These are phyloP conservation scores for Tenthredo amoena DNA, from an alignment of 2,888 invertebrate genomes.

Conservation along the genomic window DNA sequence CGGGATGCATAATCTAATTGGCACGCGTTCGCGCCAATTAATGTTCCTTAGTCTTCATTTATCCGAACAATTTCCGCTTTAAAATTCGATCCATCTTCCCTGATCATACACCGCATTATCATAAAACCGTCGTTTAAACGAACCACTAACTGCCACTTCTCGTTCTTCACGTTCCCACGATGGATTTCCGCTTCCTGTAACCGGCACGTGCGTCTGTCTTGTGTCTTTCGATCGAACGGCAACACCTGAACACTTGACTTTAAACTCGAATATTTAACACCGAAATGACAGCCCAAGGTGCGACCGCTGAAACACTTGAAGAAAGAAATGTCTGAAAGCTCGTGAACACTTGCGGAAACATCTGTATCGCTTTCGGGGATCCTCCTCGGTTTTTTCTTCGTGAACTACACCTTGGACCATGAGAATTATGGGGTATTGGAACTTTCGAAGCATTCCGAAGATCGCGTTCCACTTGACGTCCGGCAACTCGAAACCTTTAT, in stretches of 20 bases:
- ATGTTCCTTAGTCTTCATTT: neutral
- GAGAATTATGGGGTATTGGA: neutral
- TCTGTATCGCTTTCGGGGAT: neutral
- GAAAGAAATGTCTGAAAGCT: neutral
- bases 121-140: constrained; percentile 62
- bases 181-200: constrained; percentile 73
- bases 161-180: constrained; percentile 69
- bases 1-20: constrained; percentile 42
- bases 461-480: constrained; percentile 17
- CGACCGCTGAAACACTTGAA: neutral
- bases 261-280: constrained; percentile 19
- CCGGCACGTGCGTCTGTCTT: constrained; percentile 66
- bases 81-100: neutral
- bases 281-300: constrained; percentile 16
- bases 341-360: constrained; percentile 13
- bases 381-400: neutral
- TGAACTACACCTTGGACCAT: neutral
- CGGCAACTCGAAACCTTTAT: constrained; percentile 51
- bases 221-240: constrained; percentile 59
- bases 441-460: neutral
- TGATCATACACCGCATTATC: neutral
- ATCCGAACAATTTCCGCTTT: neutral
- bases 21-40: constrained; percentile 29
- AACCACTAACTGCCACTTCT: constrained; percentile 63
- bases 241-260: constrained; percentile 53